Evolutionary conservation across 1,140 invertebrate species (phyloP).

Genomic region (Oedothorax gibbosus): DNA sequence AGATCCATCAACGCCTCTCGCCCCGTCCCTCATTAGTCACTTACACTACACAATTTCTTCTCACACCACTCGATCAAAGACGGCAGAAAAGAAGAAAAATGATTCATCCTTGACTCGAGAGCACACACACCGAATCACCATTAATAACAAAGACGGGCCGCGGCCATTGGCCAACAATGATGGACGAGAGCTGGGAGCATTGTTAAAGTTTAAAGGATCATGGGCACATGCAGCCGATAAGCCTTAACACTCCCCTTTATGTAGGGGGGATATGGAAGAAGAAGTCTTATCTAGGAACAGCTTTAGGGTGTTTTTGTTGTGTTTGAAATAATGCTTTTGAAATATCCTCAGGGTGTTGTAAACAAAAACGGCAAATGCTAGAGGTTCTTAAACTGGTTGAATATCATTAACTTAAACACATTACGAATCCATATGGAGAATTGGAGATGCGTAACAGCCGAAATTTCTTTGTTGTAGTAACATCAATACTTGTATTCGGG

Average conservation of each 20-base stretch:
- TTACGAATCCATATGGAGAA: no score
- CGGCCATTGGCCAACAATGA: constrained; percentile 60
- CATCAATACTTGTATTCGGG: no score
- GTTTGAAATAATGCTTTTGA: no score
- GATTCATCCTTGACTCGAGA: constrained; percentile 58
- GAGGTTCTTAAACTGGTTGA: no score
- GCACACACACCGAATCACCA: constrained; percentile 51
- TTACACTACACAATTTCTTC: constrained; percentile 20
- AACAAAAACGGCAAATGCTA: no score
- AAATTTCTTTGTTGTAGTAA: no score
- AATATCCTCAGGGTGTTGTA: no score
- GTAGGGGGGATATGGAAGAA: constrained; percentile 16
- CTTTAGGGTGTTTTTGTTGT: no score
- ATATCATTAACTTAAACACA: no score
- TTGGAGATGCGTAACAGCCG: no score
- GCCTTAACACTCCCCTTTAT: constrained; percentile 61
- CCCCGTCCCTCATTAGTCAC: constrained; percentile 39
- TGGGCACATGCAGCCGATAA: constrained; percentile 58
- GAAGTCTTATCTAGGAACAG: no score
- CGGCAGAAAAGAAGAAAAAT: constrained; percentile 53
- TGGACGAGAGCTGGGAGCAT: constrained; percentile 57
- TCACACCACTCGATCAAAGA: not conserved
- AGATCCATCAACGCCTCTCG: constrained; percentile 27
- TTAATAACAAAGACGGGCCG: constrained; percentile 55
- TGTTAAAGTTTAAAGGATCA: constrained; percentile 62